phyloP scores from a whole-genome alignment of 2,797 vertebrate genomes.

The Enteromius trimaculatus region DNA sequence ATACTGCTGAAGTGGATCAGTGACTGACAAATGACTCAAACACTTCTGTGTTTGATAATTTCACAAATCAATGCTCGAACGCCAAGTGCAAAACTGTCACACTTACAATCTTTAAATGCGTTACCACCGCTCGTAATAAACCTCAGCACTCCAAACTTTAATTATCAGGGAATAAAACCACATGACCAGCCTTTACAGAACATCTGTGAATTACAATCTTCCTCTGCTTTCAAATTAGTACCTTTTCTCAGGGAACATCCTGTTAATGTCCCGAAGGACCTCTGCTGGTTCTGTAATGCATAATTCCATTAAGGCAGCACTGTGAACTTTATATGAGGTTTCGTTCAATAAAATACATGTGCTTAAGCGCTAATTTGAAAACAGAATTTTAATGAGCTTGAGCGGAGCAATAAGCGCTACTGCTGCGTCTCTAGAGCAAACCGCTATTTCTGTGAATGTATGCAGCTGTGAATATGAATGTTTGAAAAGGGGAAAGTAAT shows the following conservation, averaged over 20 bases:
- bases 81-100: background rate
- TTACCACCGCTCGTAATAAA: background rate
- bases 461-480: background rate
- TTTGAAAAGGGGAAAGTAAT: background rate
- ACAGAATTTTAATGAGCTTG: constrained; percentile 27
- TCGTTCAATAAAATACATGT: constrained; percentile 12
- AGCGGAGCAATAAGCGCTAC: background rate
- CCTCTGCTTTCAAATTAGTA: constrained; percentile 8
- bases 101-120: background rate
- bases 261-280: constrained; percentile 12
- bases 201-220: constrained; percentile 31
- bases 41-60: background rate
- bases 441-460: background rate
- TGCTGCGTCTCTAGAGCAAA: background rate
- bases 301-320: constrained; percentile 6
- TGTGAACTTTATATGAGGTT: constrained; percentile 26
- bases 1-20: constrained; percentile 14
- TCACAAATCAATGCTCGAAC: background rate
- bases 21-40: background rate
- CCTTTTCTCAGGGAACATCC: constrained; percentile 1
- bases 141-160: background rate
- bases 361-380: constrained; percentile 25
- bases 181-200: background rate
- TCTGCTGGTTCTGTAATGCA: constrained; percentile 8
- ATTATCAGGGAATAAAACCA: constrained; percentile 29